phyloP scores from a whole-genome alignment of 1,140 invertebrate species.

The Cyphomyrmex costatus region DNA sequence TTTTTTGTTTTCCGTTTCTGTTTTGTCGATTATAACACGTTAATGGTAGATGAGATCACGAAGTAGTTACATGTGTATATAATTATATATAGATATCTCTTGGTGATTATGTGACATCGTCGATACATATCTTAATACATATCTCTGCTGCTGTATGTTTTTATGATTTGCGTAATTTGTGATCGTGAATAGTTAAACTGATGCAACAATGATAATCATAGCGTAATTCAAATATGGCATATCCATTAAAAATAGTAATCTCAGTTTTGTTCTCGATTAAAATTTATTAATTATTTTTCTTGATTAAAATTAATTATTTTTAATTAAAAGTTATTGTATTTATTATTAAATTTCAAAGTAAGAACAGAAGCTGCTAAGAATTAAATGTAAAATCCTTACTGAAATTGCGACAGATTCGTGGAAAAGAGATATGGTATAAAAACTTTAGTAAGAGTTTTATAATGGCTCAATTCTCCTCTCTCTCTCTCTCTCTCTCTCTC shows the following conservation, averaged over 20 bases:
- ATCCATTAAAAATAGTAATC: slow-evolving; percentile 1
- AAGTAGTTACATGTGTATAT: neutral
- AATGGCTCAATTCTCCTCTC: neutral
- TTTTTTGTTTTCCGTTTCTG: neutral
- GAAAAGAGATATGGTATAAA: neutral
- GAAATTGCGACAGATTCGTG: neutral
- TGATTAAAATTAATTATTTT: slow-evolving; percentile 28
- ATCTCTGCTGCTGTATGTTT: neutral
- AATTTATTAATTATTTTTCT: neutral
- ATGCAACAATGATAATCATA: slow-evolving; percentile 5
- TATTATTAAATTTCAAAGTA: slow-evolving; percentile 10
- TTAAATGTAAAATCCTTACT: neutral
- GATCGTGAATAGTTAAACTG: neutral
- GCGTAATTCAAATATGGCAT: neutral
- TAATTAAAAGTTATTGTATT: neutral
- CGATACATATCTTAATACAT: neutral
- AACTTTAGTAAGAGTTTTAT: neutral
- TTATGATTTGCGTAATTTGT: neutral
- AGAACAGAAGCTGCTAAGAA: neutral
- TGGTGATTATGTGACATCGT: neutral
- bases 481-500: too few species aligned
- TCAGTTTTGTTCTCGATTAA: neutral
- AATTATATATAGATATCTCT: too few species aligned
- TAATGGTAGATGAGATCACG: neutral
- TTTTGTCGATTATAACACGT: neutral